Base-by-base conservation (phyloP, 2,113 vertebrate genomes). In the Amblyopsis rosae region DNA sequence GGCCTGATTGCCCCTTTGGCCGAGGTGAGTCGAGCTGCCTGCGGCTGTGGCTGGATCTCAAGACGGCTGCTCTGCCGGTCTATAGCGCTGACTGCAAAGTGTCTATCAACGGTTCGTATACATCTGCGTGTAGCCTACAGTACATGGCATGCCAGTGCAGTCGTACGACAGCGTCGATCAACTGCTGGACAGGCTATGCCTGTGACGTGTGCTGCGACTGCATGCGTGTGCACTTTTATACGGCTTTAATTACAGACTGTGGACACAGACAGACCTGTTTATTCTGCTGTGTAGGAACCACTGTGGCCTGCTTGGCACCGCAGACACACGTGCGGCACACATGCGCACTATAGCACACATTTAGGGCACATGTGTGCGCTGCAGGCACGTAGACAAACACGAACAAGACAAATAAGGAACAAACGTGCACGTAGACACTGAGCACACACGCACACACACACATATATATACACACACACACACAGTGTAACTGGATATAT, bases 181-280 rank as follows among this genome's bases (percentile, higher is more conserved):
- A 81, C 82, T 85, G 84, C 78, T 79, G 81, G 82, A 65, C 48
- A 76, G 35, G 35, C 0, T 5, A 70, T 63, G 77, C 70, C 79
- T 71, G 75, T 88, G 86, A 89, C 79, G 75, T 86, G 77, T 83
- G 86, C 78, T 77, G 65, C 83, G 78, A 75, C 73, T 88, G 81
- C 85, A 81, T 77, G 83, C 74, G 73, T 87, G 84, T 89, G 82
- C 74, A 86, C 83, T 87, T 90, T 90, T 90, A 89, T 87, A 82
- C 72, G 35, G 75, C 84, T 88, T 89, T 89, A 89, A 90, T 92
- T 87, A 86, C 81, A 89, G 84, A 77, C 86, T 85, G 77, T 58
- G 68, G 75, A 88, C 82, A 90, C 83, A 90, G 85, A 86, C 82
- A 81, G 85, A 83, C 82, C 87, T 89, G 85, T 89, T 90, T 89